Evolutionary conservation across 2,113 vertebrate genomes (phyloP).

Genomic region (Poeciliopsis turrubarensis): DNA sequence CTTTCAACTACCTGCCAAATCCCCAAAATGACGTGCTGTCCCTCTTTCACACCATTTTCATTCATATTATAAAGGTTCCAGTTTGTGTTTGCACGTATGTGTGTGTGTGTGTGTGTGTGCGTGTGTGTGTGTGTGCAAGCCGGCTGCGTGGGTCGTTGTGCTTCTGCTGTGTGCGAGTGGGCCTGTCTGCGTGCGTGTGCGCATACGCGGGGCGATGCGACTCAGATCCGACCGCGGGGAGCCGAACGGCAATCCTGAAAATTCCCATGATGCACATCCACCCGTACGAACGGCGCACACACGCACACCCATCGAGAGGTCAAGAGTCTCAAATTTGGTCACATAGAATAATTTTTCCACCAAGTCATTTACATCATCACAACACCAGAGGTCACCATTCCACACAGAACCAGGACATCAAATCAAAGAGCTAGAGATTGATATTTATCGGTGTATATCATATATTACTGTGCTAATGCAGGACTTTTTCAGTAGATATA

Average conservation of each 20-base stretch:
- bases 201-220: slow-evolving; percentile 20
- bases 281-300: slow-evolving; percentile 22
- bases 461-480: slow-evolving; percentile 85
- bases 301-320: slow-evolving; percentile 48
- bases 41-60: background rate
- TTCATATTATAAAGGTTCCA: slow-evolving; percentile 44
- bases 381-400: slow-evolving; percentile 82
- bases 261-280: slow-evolving; percentile 8
- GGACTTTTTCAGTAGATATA: slow-evolving; percentile 82
- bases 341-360: slow-evolving; percentile 69
- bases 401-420: slow-evolving; percentile 79
- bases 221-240: slow-evolving; percentile 27
- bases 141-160: slow-evolving; percentile 57
- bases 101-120: slow-evolving; percentile 24
- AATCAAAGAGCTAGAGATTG: slow-evolving; percentile 79
- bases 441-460: slow-evolving; percentile 76
- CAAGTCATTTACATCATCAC: slow-evolving; percentile 77
- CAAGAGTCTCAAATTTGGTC: slow-evolving; percentile 73
- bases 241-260: slow-evolving; percentile 29
- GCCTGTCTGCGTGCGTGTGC: slow-evolving; percentile 5
- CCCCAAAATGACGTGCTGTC: slow-evolving; percentile 29
- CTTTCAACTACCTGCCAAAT: background rate
- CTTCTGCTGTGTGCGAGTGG: slow-evolving; percentile 55
- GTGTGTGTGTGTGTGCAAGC: slow-evolving; percentile 29
- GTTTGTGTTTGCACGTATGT: slow-evolving; percentile 13